phyloP scores from a whole-genome alignment of 2,888 invertebrate species.

The Rambutsinella grinnellia region DNA sequence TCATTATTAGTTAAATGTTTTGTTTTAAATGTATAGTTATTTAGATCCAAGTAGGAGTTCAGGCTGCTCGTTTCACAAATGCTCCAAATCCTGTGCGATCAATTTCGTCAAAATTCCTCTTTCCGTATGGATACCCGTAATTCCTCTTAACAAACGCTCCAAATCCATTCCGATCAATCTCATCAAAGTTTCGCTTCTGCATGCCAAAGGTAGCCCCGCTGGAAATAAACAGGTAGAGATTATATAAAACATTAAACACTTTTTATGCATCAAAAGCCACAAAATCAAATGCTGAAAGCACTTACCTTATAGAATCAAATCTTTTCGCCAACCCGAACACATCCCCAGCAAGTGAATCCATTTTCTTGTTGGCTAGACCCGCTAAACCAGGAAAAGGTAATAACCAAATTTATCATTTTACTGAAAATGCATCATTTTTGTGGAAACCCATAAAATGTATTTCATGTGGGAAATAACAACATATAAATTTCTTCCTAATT shows the following conservation, averaged over 20 bases:
- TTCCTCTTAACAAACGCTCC: constrained; percentile 71
- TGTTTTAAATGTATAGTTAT: too few species aligned
- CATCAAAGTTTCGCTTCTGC: constrained; percentile 69
- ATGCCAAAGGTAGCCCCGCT: constrained; percentile 71
- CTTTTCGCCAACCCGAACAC: constrained; percentile 70
- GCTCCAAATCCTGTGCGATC: constrained; percentile 68
- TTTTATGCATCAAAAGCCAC: background rate
- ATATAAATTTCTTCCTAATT: background rate
- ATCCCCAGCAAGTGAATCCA: constrained; percentile 70
- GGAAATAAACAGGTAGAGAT: too few species aligned
- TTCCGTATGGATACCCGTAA: constrained; percentile 74
- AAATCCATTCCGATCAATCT: constrained; percentile 68
- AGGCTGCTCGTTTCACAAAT: constrained; percentile 67
- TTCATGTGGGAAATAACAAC: background rate
- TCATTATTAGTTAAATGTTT: background rate
- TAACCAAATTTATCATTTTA: background rate
- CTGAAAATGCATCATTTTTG: background rate
- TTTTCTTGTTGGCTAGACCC: constrained; percentile 56
- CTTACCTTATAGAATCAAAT: constrained; percentile 69
- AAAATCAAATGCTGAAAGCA: background rate
- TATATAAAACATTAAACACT: background rate
- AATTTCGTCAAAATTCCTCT: constrained; percentile 69
- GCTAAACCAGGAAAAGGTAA: background rate
- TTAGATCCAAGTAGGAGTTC: constrained; percentile 21
- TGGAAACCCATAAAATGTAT: too few species aligned